Base-by-base conservation (phyloP, 2,888 invertebrate species). In the Autographa pulchrina region DNA sequence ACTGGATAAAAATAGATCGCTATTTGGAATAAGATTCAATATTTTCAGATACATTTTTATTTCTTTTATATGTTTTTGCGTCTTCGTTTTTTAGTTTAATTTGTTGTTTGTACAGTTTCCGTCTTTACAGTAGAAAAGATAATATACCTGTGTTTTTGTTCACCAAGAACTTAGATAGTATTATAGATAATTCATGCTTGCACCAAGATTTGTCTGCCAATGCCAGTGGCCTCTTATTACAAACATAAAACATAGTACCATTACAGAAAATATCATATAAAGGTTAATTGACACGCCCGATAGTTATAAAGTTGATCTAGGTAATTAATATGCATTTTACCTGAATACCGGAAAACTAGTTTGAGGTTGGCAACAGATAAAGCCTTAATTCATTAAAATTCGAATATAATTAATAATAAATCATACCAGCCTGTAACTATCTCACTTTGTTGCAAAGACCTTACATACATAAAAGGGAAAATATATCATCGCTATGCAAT, bases 321-420 rank as follows among this genome's bases (percentile, higher is more conserved):
- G 1, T 48, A n/a, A 48, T 48, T 48, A 48, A 48, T 48, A 48
- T 48, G 48, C 48, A 48, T 48, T 48, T 48, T 48, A 48, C 48
- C 48, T 48, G 48, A 48, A 48, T 48, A n/a, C 48, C 48, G 48
- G 48, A 48, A 48, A 48, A 48, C 48, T n/a, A 48, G 48, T 48
- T 48, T 48, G n/a, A n/a, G n/a, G n/a, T 48, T 48, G 48, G 48
- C 48, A 48, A 48, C n/a, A n/a, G n/a, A 48, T 48, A n/a, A n/a
- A n/a, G 48, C n/a, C 48, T n/a, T n/a, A 48, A 48, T n/a, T n/a
- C 48, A 48, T n/a, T 48, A n/a, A 48, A n/a, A 48, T n/a, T 48
- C 4, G 14, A 48, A 11, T 8, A 35, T 9, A n/a, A 48, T n/a
- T n/a, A n/a, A 48, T 43, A 43, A 43, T 48, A 48, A 48, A 48